Percentiles rank a stretch among this genome's conserved stretches.
phyloP scores from a whole-genome alignment of 1,140 invertebrate species.

The Trichonephila inaurata region DNA sequence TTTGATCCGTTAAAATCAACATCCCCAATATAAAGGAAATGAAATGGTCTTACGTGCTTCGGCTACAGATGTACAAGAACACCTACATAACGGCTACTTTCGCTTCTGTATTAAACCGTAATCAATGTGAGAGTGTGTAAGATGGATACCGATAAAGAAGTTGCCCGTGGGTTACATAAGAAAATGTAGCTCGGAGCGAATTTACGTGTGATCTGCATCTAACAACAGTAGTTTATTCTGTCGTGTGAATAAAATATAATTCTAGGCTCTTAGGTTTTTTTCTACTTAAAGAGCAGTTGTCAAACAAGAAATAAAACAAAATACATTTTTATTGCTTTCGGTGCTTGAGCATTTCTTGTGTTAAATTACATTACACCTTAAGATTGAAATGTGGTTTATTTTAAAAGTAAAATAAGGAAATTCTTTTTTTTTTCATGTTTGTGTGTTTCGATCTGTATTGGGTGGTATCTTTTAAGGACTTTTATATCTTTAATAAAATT shows the following conservation, averaged over 20 bases:
- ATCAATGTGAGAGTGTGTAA: constrained; percentile 1
- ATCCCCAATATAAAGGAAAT: not conserved
- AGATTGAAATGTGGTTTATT: not conserved
- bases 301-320: not conserved
- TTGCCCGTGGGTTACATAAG: constrained; percentile 11
- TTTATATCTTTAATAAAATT: too few relatives aligned
- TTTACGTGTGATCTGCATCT: constrained; percentile 12
- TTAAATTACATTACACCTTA: not conserved
- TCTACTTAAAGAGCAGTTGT: not conserved
- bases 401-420: too few relatives aligned
- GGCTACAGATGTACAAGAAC: constrained; percentile 4
- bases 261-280: not conserved
- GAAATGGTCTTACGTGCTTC: constrained; percentile 23
- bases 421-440: too few relatives aligned
- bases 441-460: too few relatives aligned
- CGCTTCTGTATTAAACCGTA: constrained; percentile 33
- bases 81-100: constrained; percentile 39
- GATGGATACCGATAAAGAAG: constrained; percentile 19
- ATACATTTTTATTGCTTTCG: not conserved
- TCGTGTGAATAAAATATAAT: not conserved
- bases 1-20: constrained; percentile 16
- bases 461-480: too few relatives aligned
- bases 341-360: not conserved
- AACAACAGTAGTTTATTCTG: not conserved
- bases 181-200: not conserved